Conservation (phyloP, 2,888 invertebrate genomes). For the Idaea biselata region DNA sequence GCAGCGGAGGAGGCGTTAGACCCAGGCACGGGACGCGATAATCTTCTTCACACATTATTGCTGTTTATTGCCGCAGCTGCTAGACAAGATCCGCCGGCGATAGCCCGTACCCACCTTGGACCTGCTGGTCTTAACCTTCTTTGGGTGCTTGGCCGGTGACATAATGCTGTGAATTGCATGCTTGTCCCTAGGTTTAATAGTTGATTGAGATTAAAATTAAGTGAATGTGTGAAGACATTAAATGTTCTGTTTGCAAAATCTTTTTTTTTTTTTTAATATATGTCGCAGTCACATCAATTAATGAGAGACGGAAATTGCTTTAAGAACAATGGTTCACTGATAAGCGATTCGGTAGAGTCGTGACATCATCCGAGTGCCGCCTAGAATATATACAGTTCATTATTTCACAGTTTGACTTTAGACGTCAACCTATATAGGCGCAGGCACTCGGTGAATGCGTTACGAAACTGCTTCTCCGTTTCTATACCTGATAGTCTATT, state of each 20-base stretch:
- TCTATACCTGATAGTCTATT: no score
- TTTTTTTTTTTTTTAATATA: constrained; percentile 7
- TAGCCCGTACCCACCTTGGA: constrained; percentile 59
- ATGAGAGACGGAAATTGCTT: no score
- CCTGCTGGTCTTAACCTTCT: constrained; percentile 86
- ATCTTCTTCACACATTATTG: constrained; percentile 92
- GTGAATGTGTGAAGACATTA: background rate
- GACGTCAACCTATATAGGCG: no score
- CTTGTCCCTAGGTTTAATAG: background rate
- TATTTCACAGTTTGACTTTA: no score
- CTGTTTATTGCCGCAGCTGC: constrained; percentile 88
- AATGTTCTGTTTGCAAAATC: background rate
- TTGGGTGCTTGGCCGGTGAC: constrained; percentile 85
- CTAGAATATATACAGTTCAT: no score
- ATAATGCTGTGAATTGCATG: background rate
- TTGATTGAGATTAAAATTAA: background rate
- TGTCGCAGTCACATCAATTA: no score
- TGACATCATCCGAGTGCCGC: no score
- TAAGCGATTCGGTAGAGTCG: no score
- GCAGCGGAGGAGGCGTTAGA: constrained; percentile 67
- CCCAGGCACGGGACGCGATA: constrained; percentile 85
- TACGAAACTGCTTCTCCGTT: no score
- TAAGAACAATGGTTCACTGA: no score
- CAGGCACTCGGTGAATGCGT: no score
- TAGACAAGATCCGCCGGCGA: constrained; percentile 82